Conservation (phyloP, 2,888 invertebrate species). For the Panopea generosa region DNA sequence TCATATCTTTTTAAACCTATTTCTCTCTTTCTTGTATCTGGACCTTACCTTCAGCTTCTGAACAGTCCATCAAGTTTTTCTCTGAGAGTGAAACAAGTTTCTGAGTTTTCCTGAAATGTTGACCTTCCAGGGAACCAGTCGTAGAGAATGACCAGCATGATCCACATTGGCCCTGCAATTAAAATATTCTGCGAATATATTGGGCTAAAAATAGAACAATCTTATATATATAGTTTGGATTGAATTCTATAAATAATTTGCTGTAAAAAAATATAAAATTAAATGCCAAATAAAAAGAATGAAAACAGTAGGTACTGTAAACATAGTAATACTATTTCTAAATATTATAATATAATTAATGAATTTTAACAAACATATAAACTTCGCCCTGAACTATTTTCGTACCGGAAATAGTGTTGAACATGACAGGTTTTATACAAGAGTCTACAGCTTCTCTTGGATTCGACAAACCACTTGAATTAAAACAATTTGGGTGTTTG, state of each 20-base stretch:
- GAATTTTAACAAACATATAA: too few species aligned
- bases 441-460: too few species aligned
- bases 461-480: too few species aligned
- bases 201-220: neutral
- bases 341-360: too few species aligned
- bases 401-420: too few species aligned
- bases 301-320: neutral
- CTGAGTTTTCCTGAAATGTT: conserved; percentile 87
- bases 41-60: conserved; percentile 56
- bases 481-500: too few species aligned
- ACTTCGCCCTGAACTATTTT: too few species aligned
- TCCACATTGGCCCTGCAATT: conserved; percentile 93
- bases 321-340: neutral
- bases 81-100: conserved; percentile 87
- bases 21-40: too few species aligned
- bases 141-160: conserved; percentile 97
- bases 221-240: too few species aligned
- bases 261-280: neutral
- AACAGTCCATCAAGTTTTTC: conserved; percentile 86
- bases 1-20: too few species aligned
- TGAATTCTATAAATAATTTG: too few species aligned
- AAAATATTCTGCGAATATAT: conserved; percentile 11
- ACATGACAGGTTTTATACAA: too few species aligned
- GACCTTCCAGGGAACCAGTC: conserved; percentile 88
- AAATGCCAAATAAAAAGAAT: neutral